Base-by-base conservation (phyloP, 2,888 invertebrate species). In the Eristalis tenax region DNA sequence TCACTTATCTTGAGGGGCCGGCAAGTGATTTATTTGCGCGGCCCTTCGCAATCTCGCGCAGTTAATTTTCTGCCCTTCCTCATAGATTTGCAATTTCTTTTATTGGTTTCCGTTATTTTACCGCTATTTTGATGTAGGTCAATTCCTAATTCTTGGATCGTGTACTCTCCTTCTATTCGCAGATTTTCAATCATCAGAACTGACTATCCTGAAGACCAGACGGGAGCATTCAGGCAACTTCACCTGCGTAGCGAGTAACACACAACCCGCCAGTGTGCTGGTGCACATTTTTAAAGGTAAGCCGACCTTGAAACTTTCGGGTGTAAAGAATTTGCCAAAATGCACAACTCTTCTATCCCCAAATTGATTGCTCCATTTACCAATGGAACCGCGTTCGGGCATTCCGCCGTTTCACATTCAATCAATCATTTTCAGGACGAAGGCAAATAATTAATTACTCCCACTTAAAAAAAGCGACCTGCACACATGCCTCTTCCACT, bases 271-370 rank as follows among this genome's bases (percentile, higher is more conserved):
- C 89, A 97, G 97, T 92, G 97, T 97, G 90, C 95, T 96, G 93
- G 97, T 98, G 90, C 97, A 98, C 93, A 97, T 98, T 93, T 96
- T 98, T 91, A 97, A 97, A 94, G 97, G 97, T 97, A 93, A 94
- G 95, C 92, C 61, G 11, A 22, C 15, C 28, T 50, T 63, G 40
- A 15, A 59, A 71, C 23, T 77, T 22, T 32, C 13, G 13, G 11
- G 56, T 70, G 40, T 59, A 38, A 13, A 22, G 28, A 59, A 38
- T n/a, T 70, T 28, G 4, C 8, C 57, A 26, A 56, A 28, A 59
- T 28, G 23, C 10, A 2, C 15, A 15, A 4, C n/a, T 18, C 18
- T 22, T 28, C 26, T 28, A 26, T n/a, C n/a, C 35, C 35, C 32
- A 13, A 28, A 56, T 23, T 38, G 10, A 50, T 50, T 50, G 6